phyloP scores from a whole-genome alignment of 2,797 vertebrate genomes.

The Gymnothorax javanicus region DNA sequence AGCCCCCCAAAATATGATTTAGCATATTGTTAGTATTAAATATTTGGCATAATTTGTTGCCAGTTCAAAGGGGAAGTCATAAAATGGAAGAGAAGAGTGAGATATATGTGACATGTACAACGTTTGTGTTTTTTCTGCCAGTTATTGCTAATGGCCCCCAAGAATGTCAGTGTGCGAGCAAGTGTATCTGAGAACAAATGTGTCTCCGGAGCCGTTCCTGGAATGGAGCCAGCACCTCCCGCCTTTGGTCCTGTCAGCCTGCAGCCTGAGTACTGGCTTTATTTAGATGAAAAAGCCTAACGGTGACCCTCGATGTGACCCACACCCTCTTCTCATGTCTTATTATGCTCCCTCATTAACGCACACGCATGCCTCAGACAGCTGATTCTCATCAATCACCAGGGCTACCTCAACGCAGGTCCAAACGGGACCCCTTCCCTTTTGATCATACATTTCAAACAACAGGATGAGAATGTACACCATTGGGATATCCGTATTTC shows the following conservation, averaged over 20 bases:
- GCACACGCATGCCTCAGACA: constrained; percentile 50
- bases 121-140: neutral
- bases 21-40: neutral
- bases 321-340: neutral
- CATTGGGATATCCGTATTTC: neutral
- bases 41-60: neutral
- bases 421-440: constrained; percentile 10
- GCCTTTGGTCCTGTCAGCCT: neutral
- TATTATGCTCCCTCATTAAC: constrained; percentile 23
- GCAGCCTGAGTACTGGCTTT: neutral
- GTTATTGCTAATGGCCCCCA: neutral
- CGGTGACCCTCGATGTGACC: neutral
- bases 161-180: neutral
- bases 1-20: neutral
- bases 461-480: neutral
- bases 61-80: neutral
- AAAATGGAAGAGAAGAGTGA: neutral
- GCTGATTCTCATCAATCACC: constrained; percentile 56
- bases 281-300: constrained; percentile 4
- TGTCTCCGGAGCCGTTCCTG: neutral
- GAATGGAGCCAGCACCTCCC: neutral
- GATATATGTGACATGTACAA: neutral
- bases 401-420: neutral
- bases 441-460: neutral
- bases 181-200: neutral